Percentiles rank a stretch among this genome's conserved stretches.
These are phyloP conservation scores for Calvadosia cruxmelitensis DNA, from an alignment of 30 jellyfish, hydroid and myxozoan genomes.

Conservation along the genomic window DNA sequence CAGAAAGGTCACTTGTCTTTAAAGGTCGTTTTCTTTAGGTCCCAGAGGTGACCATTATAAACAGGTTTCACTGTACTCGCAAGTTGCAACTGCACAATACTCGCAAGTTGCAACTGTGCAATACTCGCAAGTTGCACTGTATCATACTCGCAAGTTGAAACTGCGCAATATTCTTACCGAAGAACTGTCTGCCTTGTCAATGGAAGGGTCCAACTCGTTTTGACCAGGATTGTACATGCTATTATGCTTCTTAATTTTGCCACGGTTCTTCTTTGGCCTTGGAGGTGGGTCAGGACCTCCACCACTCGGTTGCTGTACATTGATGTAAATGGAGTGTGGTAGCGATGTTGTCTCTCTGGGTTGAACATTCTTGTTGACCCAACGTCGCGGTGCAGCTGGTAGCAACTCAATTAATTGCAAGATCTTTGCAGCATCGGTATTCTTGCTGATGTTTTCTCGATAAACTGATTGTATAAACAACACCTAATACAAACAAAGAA, in stretches of 20 bases:
- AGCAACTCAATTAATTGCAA: constrained; percentile 31
- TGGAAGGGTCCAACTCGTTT: background rate
- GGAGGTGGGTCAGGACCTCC: background rate
- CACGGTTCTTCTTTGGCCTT: background rate
- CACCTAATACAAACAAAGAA: background rate
- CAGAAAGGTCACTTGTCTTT: too few relatives aligned
- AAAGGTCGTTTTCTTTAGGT: too few relatives aligned
- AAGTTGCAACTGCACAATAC: too few relatives aligned
- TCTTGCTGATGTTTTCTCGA: background rate
- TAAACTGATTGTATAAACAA: background rate
- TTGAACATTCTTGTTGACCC: constrained; percentile 34
- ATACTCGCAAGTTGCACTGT: too few relatives aligned
- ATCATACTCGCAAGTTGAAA: too few relatives aligned
- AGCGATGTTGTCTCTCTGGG: background rate
- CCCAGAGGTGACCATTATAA: too few relatives aligned
- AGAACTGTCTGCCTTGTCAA: background rate
- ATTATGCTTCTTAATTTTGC: background rate
- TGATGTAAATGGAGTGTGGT: background rate
- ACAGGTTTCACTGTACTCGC: too few relatives aligned
- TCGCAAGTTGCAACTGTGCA: too few relatives aligned
- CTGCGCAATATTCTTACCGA: too few relatives aligned
- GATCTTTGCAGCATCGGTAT: background rate
- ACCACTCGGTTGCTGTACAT: background rate
- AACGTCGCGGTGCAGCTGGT: constrained; percentile 82
- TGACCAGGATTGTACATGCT: background rate